These are phyloP conservation scores for Umimayanthus kanabou DNA, from an alignment of 92 coral and sea anemone species.

Conservation along the genomic window DNA sequence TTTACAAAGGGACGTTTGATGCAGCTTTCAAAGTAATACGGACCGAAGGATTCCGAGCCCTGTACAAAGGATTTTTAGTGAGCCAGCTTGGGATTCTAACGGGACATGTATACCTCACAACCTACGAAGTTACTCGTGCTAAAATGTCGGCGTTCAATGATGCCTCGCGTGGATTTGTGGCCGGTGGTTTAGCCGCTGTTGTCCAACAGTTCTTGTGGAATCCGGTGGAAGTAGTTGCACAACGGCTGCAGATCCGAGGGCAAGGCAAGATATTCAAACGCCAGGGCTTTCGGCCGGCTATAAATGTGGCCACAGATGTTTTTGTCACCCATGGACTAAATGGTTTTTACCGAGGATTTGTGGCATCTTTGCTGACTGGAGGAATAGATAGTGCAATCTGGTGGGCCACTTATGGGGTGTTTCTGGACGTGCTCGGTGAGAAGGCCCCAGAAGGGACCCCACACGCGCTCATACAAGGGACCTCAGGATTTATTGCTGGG, in stretches of 20 bases:
- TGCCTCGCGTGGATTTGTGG: conserved; percentile 86
- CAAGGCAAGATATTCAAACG: conserved; percentile 60
- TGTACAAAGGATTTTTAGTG: conserved; percentile 84
- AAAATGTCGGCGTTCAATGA: conserved; percentile 65
- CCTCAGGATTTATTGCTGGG: conserved; percentile 75
- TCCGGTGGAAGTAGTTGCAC: conserved; percentile 82
- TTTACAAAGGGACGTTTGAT: conserved; percentile 86
- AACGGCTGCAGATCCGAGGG: conserved; percentile 65
- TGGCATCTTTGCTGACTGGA: conserved; percentile 76
- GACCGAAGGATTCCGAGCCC: conserved; percentile 83
- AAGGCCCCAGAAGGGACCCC: conserved; percentile 75
- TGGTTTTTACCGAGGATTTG: conserved; percentile 89
- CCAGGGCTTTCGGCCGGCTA: conserved; percentile 49
- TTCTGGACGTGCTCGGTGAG: conserved; percentile 61
- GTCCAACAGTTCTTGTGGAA: conserved; percentile 80
- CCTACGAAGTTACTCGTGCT: conserved; percentile 85
- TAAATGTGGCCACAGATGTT: conserved; percentile 67
- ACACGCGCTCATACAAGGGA: conserved; percentile 63
- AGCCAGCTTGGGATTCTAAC: conserved; percentile 79
- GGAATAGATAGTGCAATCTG: conserved; percentile 90
- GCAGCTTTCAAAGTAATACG: conserved; percentile 72
- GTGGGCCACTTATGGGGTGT: conserved; percentile 91
- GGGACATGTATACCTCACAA: conserved; percentile 81
- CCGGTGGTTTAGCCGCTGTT: conserved; percentile 84
- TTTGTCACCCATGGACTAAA: conserved; percentile 60